These are phyloP conservation scores for Myrmecophaga tridactyla DNA, from an alignment of 2,113 vertebrate species.

Conservation along the genomic window DNA sequence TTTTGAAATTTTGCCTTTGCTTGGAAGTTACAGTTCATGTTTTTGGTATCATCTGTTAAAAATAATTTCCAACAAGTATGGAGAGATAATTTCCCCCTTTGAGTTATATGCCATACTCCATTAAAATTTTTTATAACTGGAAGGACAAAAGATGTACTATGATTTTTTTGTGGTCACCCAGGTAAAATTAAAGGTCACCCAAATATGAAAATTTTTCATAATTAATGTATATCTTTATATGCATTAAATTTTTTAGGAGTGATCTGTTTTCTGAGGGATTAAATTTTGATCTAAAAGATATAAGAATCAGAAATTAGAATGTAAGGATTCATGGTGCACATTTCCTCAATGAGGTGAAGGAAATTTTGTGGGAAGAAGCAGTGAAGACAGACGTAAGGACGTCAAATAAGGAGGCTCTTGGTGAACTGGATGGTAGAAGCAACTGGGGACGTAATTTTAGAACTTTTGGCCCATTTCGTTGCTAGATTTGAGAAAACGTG, in stretches of 20 bases:
- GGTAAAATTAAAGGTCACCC: neutral
- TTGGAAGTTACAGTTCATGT: neutral
- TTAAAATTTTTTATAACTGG: neutral
- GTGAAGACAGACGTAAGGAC: neutral
- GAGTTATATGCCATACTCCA: neutral
- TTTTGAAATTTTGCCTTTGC: neutral
- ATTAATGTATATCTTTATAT: neutral
- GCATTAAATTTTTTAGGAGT: neutral
- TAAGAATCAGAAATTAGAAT: neutral
- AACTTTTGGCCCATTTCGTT: neutral
- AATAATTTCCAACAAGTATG: neutral
- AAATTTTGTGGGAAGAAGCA: neutral
- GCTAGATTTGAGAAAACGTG: neutral
- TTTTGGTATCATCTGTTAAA: neutral
- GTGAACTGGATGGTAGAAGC: neutral
- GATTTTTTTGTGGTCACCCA: neutral
- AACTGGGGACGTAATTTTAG: rapidly evolving
- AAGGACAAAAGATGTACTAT: neutral
- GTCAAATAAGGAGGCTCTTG: neutral
- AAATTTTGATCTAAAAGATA: neutral
- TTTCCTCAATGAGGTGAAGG: neutral
- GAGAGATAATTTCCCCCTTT: neutral
- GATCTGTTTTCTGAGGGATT: neutral
- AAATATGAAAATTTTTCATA: conserved; percentile 13
- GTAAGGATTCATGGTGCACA: neutral